Conservation (phyloP, 1,140 invertebrate species). For the Drosophila trapezifrons region DNA sequence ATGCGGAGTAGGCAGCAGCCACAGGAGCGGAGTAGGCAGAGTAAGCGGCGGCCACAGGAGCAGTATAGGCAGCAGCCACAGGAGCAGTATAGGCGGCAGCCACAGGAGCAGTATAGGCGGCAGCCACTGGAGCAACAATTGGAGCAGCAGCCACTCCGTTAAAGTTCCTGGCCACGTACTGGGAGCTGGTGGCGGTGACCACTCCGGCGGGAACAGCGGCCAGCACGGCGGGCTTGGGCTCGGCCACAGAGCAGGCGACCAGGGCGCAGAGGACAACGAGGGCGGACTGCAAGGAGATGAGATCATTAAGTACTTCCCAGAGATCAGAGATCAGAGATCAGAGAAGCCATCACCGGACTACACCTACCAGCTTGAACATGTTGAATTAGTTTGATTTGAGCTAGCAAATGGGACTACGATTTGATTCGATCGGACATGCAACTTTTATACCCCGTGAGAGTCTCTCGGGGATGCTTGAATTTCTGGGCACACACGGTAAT, state of each 20-base stretch:
- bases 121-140: conserved; percentile 71
- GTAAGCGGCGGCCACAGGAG: conserved; percentile 64
- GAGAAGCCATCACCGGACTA: neutral
- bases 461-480: conserved; percentile 27
- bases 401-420: conserved; percentile 65
- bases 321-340: conserved; percentile 1
- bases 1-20: conserved; percentile 60
- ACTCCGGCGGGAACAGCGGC: conserved; percentile 69
- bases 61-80: conserved; percentile 54
- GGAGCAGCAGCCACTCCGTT: conserved; percentile 78
- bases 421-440: conserved; percentile 30
- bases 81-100: conserved; percentile 32
- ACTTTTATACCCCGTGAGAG: conserved; percentile 58
- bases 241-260: conserved; percentile 60
- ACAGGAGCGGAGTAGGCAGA: conserved; percentile 42
- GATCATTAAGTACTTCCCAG: neutral
- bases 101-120: conserved; percentile 41
- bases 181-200: conserved; percentile 85
- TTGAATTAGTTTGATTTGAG: conserved; percentile 58
- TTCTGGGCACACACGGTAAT: conserved; percentile 46
- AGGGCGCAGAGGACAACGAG: conserved; percentile 76
- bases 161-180: conserved; percentile 84
- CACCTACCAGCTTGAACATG: conserved; percentile 82
- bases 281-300: conserved; percentile 52
- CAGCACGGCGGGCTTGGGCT: conserved; percentile 71